Conservation (phyloP, 2,113 vertebrate genomes). For the Cettia cetti region DNA sequence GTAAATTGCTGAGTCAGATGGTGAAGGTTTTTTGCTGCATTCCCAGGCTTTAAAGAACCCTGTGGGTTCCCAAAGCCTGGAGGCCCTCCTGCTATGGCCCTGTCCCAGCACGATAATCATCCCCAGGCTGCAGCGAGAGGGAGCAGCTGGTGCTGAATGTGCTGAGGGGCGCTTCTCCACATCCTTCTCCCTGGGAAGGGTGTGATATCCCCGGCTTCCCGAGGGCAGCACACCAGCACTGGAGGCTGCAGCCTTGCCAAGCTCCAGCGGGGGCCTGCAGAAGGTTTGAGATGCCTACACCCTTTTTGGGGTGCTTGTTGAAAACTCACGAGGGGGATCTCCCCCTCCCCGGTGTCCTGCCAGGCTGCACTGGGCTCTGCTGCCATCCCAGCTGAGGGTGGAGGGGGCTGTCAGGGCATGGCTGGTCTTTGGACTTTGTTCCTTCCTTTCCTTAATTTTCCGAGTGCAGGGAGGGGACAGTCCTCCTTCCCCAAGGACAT, state of each 20-base stretch:
- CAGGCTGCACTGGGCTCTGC: neutral
- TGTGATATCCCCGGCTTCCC: neutral
- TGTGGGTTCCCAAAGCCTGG: neutral
- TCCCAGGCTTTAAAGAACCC: neutral
- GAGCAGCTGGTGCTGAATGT: neutral
- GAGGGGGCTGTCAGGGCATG: fast-evolving
- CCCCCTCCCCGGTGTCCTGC: neutral
- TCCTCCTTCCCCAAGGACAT: neutral
- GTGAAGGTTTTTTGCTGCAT: neutral
- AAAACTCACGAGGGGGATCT: neutral
- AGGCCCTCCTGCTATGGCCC: neutral
- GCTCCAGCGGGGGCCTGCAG: fast-evolving
- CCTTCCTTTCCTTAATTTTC: neutral
- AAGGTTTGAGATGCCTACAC: neutral
- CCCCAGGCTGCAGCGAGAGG: neutral
- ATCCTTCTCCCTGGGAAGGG: neutral
- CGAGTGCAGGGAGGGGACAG: neutral
- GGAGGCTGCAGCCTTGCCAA: neutral
- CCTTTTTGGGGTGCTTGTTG: neutral
- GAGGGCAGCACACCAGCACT: neutral
- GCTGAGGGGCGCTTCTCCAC: fast-evolving
- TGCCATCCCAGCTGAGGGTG: fast-evolving
- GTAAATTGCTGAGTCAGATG: constrained; percentile 34
- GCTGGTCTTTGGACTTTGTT: neutral
- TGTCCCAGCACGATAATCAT: fast-evolving